phyloP scores from a whole-genome alignment of 1,140 invertebrate genomes.

The Pristionchus pacificus region DNA sequence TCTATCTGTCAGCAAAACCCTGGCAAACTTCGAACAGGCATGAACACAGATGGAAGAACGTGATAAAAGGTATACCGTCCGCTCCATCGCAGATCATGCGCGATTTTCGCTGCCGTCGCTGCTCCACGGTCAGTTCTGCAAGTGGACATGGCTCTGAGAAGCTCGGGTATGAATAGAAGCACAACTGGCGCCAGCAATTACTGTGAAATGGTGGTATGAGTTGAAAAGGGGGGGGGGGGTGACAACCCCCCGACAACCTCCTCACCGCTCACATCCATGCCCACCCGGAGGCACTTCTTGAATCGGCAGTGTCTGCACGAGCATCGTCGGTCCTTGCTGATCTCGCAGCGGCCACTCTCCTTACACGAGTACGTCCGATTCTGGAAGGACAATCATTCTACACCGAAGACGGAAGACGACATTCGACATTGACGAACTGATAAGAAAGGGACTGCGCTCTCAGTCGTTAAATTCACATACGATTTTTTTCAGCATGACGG shows the following conservation, averaged over 20 bases:
- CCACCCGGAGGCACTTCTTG: slow-evolving; percentile 50
- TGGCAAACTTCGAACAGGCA: not conserved
- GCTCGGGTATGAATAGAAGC: not conserved
- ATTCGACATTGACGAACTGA: too few species aligned
- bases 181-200: not conserved
- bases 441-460: too few species aligned
- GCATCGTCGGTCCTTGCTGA: slow-evolving; percentile 47
- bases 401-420: too few species aligned
- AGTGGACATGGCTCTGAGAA: not conserved
- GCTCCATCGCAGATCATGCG: too few species aligned
- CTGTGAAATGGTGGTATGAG: not conserved
- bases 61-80: too few species aligned
- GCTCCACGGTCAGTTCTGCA: not conserved
- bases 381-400: slow-evolving; percentile 24
- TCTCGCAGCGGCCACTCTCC: slow-evolving; percentile 48
- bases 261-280: slow-evolving; percentile 47
- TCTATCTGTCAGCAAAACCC: not conserved
- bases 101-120: not conserved
- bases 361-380: slow-evolving; percentile 56
- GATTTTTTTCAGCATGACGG: too few species aligned
- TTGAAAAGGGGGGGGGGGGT: too few species aligned
- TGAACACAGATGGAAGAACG: not conserved
- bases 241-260: too few species aligned
- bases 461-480: too few species aligned
- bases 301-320: slow-evolving; percentile 47